A percentile compares a stretch with the other conserved stretches of the same genome.
phyloP scores from a whole-genome alignment of 2,113 vertebrate species.

The Girardinichthys multiradiatus region DNA sequence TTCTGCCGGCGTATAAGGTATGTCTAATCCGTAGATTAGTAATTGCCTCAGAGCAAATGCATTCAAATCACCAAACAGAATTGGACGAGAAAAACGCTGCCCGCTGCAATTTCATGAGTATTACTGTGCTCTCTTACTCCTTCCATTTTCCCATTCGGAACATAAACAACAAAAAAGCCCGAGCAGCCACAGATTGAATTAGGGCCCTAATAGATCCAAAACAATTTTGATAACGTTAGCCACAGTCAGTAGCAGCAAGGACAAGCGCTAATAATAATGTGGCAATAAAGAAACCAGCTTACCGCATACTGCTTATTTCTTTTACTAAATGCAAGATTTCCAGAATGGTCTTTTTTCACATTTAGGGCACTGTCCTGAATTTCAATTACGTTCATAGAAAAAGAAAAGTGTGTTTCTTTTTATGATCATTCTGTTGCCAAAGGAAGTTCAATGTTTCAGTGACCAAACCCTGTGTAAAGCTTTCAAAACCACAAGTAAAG shows the following conservation, averaged over 20 bases:
- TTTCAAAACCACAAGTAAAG: background rate
- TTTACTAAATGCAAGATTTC: slow-evolving; percentile 41
- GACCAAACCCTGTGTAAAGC: slow-evolving; percentile 20
- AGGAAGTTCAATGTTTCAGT: background rate
- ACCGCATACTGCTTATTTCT: slow-evolving; percentile 41
- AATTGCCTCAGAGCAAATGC: slow-evolving; percentile 74
- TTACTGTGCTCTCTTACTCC: slow-evolving; percentile 52
- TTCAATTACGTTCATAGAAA: background rate
- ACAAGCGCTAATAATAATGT: slow-evolving; percentile 59
- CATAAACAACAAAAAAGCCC: slow-evolving; percentile 63
- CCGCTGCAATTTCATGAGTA: slow-evolving; percentile 70
- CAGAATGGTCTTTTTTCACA: slow-evolving; percentile 2
- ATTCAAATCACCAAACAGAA: slow-evolving; percentile 77
- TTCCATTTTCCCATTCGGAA: slow-evolving; percentile 55
- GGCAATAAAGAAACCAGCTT: slow-evolving; percentile 58
- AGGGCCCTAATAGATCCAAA: slow-evolving; percentile 64
- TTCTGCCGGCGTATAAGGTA: slow-evolving; percentile 64
- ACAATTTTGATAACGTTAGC: slow-evolving; percentile 70
- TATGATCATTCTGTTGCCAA: background rate
- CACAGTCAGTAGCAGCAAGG: slow-evolving; percentile 56
- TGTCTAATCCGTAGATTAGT: slow-evolving; percentile 73
- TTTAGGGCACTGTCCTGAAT: background rate
- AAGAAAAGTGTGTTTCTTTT: background rate
- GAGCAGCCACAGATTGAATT: slow-evolving; percentile 64
- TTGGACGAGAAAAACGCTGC: slow-evolving; percentile 73